These are phyloP conservation scores for Siphlonurus alternatus DNA, from an alignment of 2,888 invertebrate genomes.

Conservation along the genomic window DNA sequence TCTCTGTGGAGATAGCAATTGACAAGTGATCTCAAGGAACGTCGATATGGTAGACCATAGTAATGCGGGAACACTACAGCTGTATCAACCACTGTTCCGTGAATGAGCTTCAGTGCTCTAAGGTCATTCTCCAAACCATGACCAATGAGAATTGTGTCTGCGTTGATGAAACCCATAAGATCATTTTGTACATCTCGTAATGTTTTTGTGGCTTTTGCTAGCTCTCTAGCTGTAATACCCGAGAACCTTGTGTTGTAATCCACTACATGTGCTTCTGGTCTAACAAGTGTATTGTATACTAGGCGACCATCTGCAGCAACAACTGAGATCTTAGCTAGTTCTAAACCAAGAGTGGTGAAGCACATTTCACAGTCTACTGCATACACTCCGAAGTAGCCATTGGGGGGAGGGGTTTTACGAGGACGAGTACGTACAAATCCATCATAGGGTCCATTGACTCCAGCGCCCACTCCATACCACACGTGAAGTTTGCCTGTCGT, in stretches of 20 bases:
- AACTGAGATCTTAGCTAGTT: conserved; percentile 75
- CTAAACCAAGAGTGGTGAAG: conserved; percentile 71
- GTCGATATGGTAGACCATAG: conserved; percentile 63
- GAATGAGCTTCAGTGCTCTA: conserved; percentile 66
- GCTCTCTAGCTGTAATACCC: conserved; percentile 58
- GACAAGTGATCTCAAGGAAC: conserved; percentile 64
- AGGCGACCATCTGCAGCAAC: conserved; percentile 53
- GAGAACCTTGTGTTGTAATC: conserved; percentile 94
- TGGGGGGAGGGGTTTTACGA: conserved; percentile 26
- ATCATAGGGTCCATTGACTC: conserved; percentile 54
- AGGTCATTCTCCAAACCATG: conserved; percentile 93
- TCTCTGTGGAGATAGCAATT: conserved; percentile 53
- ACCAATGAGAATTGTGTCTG: conserved; percentile 81
- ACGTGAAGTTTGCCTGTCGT: conserved; percentile 48
- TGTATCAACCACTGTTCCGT: conserved; percentile 76
- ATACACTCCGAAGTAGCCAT: conserved; percentile 40
- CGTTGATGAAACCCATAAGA: conserved; percentile 58
- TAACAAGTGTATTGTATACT: conserved; percentile 71
- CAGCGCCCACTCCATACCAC: conserved; percentile 52
- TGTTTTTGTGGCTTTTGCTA: conserved; percentile 45
- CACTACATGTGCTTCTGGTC: conserved; percentile 63
- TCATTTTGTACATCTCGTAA: conserved; percentile 71
- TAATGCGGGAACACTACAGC: conserved; percentile 74
- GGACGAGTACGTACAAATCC: conserved; percentile 43
- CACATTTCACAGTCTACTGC: conserved; percentile 97